Evolutionary conservation across 2,888 invertebrate genomes (phyloP).

Genomic region (Tricholauxania praeusta): DNA sequence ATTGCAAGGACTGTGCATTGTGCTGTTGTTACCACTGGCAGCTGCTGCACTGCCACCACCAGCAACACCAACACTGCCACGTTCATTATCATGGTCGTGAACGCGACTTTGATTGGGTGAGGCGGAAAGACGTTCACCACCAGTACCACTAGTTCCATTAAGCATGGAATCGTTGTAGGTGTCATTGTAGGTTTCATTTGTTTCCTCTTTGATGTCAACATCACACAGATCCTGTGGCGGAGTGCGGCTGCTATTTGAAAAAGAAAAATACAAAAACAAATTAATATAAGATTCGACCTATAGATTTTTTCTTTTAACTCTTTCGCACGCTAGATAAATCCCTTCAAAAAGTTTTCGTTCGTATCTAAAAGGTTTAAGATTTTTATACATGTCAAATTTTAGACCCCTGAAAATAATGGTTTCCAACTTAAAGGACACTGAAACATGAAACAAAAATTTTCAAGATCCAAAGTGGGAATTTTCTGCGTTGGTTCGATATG

Average conservation of each 20-base stretch:
- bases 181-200: conserved; percentile 61
- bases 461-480: too few species aligned
- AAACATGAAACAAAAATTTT: too few species aligned
- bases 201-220: conserved; percentile 66
- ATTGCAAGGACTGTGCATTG: conserved; percentile 49
- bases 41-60: background rate
- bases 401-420: too few species aligned
- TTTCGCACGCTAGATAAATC: too few species aligned
- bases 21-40: conserved; percentile 37
- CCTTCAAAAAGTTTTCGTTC: too few species aligned
- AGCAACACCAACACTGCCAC: conserved; percentile 43
- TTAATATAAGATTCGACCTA: background rate
- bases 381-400: too few species aligned
- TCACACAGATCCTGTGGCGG: conserved; percentile 66
- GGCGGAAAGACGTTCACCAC: conserved; percentile 54
- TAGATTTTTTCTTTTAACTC: too few species aligned
- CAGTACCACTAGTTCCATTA: conserved; percentile 37
- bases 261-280: conserved; percentile 8
- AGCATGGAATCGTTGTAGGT: conserved; percentile 55
- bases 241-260: conserved; percentile 63
- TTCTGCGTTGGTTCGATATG: too few species aligned
- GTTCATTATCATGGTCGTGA: conserved; percentile 46
- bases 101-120: conserved; percentile 49
- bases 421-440: too few species aligned
- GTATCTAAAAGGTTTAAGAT: background rate